A percentile compares a stretch with the other conserved stretches of the same genome.
Conservation (phyloP, 2,797 vertebrate species). For the Rhinophrynus dorsalis region DNA sequence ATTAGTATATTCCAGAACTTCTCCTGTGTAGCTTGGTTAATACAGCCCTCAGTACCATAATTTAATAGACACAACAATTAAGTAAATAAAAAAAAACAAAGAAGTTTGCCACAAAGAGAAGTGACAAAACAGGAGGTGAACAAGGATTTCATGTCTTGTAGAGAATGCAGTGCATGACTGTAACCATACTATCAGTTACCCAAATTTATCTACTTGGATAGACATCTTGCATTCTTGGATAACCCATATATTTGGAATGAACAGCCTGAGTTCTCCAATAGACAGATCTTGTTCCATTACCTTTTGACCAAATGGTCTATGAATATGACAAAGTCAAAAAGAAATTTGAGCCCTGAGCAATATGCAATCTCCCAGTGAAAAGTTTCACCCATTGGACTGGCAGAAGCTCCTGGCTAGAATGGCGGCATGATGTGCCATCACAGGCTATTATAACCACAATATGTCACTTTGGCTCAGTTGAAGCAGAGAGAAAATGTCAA, state of each 20-base stretch:
- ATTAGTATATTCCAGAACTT: too few relatives aligned
- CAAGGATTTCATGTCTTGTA: not conserved
- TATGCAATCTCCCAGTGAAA: constrained; percentile 19
- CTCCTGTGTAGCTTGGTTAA: too few relatives aligned
- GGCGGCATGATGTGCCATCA: constrained; percentile 39
- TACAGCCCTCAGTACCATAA: not conserved
- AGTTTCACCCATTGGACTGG: constrained; percentile 23
- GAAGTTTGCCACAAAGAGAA: constrained; percentile 2
- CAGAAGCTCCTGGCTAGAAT: constrained; percentile 17
- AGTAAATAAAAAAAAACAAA: constrained; percentile 6
- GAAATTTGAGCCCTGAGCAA: not conserved
- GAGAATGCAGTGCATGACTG: not conserved
- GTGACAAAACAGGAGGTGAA: not conserved
- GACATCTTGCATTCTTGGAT: not conserved
- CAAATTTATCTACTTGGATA: not conserved
- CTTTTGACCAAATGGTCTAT: not conserved
- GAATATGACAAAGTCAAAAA: not conserved
- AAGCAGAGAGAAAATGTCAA: constrained; percentile 36
- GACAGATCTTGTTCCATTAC: constrained; percentile 1
- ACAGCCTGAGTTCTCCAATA: not conserved
- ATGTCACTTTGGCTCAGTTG: constrained; percentile 38
- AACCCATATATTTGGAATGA: not conserved
- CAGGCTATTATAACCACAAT: constrained; percentile 37
- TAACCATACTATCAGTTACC: not conserved
- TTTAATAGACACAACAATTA: constrained; percentile 21